Base-by-base conservation (phyloP, 2,797 vertebrate species). In the Chrosomus eos region DNA sequence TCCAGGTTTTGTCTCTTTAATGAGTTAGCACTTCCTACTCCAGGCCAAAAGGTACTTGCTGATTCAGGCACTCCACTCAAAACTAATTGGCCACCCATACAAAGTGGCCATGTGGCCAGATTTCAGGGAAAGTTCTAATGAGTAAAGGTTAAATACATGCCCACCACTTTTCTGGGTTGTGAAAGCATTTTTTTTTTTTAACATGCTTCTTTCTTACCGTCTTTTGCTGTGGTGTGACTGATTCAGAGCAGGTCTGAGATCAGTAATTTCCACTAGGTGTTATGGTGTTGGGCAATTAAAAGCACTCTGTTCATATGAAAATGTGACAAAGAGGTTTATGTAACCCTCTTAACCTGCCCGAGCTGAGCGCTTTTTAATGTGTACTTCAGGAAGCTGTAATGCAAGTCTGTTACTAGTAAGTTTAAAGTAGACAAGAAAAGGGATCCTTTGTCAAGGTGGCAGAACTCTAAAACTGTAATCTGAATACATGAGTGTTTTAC, bases 311-410 rank as follows among this genome's bases (percentile, higher is more conserved):
- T 80, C 75, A 64, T 71, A 84, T 88, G 43, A 81, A 85, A 80
- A 82, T 75, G 48, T 88, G 85, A 87, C 84, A 80, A 82, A 89
- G 80, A 87, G 79, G 82, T 88, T 85, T 83, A 85, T 60, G 73
- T 87, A 87, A 88, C 78, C 71, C 73, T 43, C 67, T 79, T 87
- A 82, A 84, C 82, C 77, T 62, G 19, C 36, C 64, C 9, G 9
- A 67, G 40, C 66, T 60, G 21, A 67, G 36, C 64, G 45, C 36
- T 77, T 80, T 81, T 85, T 40, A 75, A 80, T 81, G 68, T 77
- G 71, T 74, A 28, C 21, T 81, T 62, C 18, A 72, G 73, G 74
- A 73, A 62, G 55, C 23, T 31, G 58, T 53, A 43, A 58, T 33
- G 48, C 31, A 64, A 48, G 40, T 14, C 70, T 40, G 58, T 70